Percentiles rank a stretch among this genome's conserved stretches.
phyloP scores from a whole-genome alignment of 1,140 invertebrate species.

The Cyrtorhinus lividipennis region DNA sequence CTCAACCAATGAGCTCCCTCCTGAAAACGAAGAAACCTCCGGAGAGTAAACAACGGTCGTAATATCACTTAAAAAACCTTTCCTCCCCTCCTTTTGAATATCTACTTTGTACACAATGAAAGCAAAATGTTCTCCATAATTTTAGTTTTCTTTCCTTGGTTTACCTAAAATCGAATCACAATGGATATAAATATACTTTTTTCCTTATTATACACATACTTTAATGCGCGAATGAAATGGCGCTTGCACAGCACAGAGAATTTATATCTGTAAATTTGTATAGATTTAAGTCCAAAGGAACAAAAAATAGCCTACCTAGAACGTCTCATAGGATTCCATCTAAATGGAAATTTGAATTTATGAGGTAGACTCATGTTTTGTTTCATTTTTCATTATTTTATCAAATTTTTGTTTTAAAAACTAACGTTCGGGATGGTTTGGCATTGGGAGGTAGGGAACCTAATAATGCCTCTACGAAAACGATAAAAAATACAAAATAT shows the following conservation, averaged over 20 bases:
- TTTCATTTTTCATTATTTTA: background rate
- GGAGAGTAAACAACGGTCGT: too few species aligned
- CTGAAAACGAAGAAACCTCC: too few species aligned
- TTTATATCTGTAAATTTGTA: background rate
- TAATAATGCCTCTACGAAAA: background rate
- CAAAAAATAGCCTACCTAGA: background rate
- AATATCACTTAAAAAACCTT: background rate
- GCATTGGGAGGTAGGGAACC: background rate
- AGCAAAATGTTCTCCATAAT: background rate
- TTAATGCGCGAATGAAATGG: conserved; percentile 3
- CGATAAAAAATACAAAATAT: too few species aligned
- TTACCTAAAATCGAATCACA: conserved; percentile 5
- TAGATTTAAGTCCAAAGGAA: background rate
- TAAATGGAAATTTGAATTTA: background rate
- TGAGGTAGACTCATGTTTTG: conserved; percentile 7
- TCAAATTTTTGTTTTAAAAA: background rate
- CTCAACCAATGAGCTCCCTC: too few species aligned
- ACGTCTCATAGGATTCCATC: background rate
- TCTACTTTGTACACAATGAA: background rate
- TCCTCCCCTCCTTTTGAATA: background rate
- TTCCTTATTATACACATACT: conserved; percentile 2
- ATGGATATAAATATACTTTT: conserved; percentile 5
- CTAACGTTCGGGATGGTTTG: background rate
- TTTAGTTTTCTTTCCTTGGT: too few species aligned
- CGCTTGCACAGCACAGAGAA: conserved; percentile 6